phyloP scores from a whole-genome alignment of 2,113 vertebrate genomes.

The Arothron firmamentum region DNA sequence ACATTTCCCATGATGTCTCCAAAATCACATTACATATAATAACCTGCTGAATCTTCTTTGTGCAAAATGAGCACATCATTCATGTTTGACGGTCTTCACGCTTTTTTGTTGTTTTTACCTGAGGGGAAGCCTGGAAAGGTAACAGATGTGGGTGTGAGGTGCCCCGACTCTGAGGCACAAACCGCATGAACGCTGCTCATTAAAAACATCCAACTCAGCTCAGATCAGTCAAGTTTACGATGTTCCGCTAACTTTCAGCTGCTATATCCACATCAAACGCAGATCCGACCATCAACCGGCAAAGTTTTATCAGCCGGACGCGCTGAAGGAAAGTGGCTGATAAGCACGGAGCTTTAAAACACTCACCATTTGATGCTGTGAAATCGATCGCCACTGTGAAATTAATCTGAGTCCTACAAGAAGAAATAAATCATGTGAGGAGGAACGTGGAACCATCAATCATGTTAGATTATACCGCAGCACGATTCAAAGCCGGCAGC shows the following conservation, averaged over 20 bases:
- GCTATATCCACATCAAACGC: conserved; percentile 5
- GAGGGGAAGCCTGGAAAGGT: conserved; percentile 1
- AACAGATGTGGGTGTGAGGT: conserved; percentile 8
- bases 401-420: conserved; percentile 95
- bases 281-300: conserved; percentile 5
- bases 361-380: conserved; percentile 98
- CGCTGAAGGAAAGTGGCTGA: conserved; percentile 4
- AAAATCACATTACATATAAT: conserved; percentile 20
- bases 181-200: neutral
- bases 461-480: conserved; percentile 39
- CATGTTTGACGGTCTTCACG: conserved; percentile 3
- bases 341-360: conserved; percentile 22
- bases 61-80: conserved; percentile 26
- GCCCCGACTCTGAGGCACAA: neutral
- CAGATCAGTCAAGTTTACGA: conserved; percentile 11
- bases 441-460: conserved; percentile 41
- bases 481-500: conserved; percentile 33
- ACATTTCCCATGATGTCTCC: conserved; percentile 7
- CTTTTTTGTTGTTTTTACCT: conserved; percentile 9
- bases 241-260: conserved; percentile 13
- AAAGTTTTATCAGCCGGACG: conserved; percentile 15
- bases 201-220: conserved; percentile 7
- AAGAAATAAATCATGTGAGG: conserved; percentile 32
- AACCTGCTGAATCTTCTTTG: conserved; percentile 19
- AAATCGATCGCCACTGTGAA: conserved; percentile 99